These are phyloP conservation scores for Molothrus aeneus DNA, from an alignment of 2,797 vertebrate species.

Conservation along the genomic window DNA sequence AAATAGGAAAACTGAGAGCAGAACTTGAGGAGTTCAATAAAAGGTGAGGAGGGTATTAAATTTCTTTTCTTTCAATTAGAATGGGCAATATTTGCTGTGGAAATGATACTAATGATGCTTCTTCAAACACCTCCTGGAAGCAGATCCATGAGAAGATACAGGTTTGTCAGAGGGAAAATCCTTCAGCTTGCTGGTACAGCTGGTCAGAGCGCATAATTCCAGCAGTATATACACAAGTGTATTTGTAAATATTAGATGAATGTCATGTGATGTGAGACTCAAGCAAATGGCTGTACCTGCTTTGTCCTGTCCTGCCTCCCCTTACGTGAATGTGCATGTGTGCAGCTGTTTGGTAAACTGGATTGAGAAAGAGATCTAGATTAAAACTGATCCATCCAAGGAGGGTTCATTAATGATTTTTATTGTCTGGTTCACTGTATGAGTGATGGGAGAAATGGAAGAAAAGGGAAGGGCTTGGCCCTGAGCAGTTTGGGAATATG, in stretches of 20 bases:
- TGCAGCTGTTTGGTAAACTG: neutral
- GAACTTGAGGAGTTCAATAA: conserved; percentile 90
- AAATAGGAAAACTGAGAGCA: conserved; percentile 87
- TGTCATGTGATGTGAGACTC: neutral
- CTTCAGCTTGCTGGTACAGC: neutral
- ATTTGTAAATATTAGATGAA: neutral
- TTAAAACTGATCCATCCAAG: neutral
- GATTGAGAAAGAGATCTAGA: neutral
- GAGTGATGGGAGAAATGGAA: neutral
- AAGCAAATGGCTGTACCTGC: neutral
- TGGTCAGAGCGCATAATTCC: neutral
- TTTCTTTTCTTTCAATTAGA: neutral
- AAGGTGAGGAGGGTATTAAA: conserved; percentile 62
- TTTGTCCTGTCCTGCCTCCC: neutral
- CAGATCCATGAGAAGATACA: neutral
- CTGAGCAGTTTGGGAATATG: neutral
- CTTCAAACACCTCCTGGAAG: neutral
- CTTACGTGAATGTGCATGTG: fast-evolving
- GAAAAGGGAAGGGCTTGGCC: neutral
- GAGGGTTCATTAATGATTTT: neutral
- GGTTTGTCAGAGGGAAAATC: neutral
- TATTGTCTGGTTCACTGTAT: neutral
- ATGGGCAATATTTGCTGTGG: neutral
- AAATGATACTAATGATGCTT: neutral
- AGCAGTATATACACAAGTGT: neutral